Conservation (phyloP, 2,888 invertebrate species). For the Hemicrepidius hirtus region DNA sequence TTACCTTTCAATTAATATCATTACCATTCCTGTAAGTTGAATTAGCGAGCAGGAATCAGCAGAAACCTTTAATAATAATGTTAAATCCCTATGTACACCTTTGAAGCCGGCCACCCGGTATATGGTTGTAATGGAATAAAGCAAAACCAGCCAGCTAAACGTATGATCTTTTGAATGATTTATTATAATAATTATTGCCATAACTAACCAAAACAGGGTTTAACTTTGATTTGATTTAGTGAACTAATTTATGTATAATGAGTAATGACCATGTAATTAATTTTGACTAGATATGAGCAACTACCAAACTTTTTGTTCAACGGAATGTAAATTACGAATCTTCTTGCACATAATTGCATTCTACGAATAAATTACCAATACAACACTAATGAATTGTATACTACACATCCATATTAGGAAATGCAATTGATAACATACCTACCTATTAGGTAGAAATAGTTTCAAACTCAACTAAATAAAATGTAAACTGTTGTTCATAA, state of each 20-base stretch:
- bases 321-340: background rate
- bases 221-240: slow-evolving; percentile 66
- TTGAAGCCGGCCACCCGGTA: background rate
- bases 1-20: no score
- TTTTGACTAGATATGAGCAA: slow-evolving; percentile 8
- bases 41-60: no score
- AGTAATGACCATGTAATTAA: slow-evolving; percentile 60
- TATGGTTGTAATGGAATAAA: background rate
- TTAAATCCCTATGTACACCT: no score
- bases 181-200: slow-evolving; percentile 31
- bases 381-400: background rate
- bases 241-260: slow-evolving; percentile 67
- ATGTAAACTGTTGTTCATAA: no score
- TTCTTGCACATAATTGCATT: slow-evolving; percentile 13
- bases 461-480: no score
- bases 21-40: no score
- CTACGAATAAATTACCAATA: background rate
- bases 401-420: no score
- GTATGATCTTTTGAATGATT: slow-evolving; percentile 14
- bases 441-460: no score
- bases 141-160: slow-evolving; percentile 7
- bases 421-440: no score
- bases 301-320: slow-evolving; percentile 2
- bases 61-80: no score
- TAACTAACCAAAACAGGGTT: slow-evolving; percentile 61